Evolutionary conservation across 2,113 vertebrate genomes (phyloP), one percentile per base, ranked within the genome.

Genomic region (Argyrosomus japonicus): DNA sequence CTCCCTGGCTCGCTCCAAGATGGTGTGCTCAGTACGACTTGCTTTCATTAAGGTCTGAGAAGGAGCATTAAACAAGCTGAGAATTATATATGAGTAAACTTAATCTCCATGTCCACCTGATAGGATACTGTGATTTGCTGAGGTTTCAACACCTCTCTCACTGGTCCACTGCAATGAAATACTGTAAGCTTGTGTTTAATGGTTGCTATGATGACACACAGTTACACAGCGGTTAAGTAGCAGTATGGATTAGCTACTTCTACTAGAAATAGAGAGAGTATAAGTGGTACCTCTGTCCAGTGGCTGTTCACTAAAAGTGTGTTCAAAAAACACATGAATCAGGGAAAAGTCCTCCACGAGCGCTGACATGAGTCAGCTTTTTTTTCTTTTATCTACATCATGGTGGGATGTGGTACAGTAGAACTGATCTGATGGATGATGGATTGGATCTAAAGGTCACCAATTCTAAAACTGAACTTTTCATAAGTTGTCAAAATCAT

Each of bases 1-100:
- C 64, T 88, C 91, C 81, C 71, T 91, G 84, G 94, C 93, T 21
- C 1, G 47, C 8, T 94, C 92, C 91, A 94, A 17, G 12, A 65
- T 50, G 4, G 0, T 0, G 3, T 79, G 57, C 81, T 96, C 94
- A 17, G 5, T 14, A 9, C 65, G 77, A 23, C 10, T 19, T 32
- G 93, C 94, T 61, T 93, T 95, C 0, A 0, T 9, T 23, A 96
- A 0, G 0, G 93, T 93, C 95, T 96, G 50, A 68, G 13, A 48
- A 61, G 17, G 9, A 74, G 23, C 51, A 18, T 75, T 65, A 27
- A 36, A 27, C 12, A 70, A 27, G 12, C 19, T 18, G 13, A 58
- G 23, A 56, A 56, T 50, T 32, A 18, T 36, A 62, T 11, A 32
- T 1, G 6, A 56, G 9, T 21, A 4, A 58, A 60, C 6, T 9